Evolutionary conservation across 1,140 invertebrate genomes (phyloP), one percentile per base, ranked within the genome.

Genomic region (Apis mellifera): DNA sequence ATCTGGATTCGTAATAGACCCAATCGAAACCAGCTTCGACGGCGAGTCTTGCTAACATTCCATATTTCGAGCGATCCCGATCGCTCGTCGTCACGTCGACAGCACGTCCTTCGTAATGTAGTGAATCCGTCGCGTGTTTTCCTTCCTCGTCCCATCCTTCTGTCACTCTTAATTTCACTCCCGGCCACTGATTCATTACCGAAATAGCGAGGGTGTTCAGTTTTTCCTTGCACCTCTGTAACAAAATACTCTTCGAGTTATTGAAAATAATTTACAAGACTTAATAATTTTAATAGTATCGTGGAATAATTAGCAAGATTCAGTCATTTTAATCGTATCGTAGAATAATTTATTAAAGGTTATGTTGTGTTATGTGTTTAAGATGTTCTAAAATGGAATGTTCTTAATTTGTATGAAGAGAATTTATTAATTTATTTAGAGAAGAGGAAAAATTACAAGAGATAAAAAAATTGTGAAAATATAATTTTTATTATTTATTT

Each of bases 101-200:
- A 1, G 98, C 98, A 19, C 98, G 95, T 9, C 98, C 98, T 93
- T 99, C 98, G 94, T 99, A 99, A 94, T 99, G 99, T 71, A 99
- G 95, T 15, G 97, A 98, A 89, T 98, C 96, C 71, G 95, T 94
- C 23, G 96, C 95, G 92, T 98, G 97, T 68, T 96, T 95, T 60
- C 95, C 95, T 84, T 98, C 97, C 92, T 99, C 98, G 89, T 98
- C 98, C 98, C 98, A 99, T 42, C 97, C 98, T 92, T 99, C 98
- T 55, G 97, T 98, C 55, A 99, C 98, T 50, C 98, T 94, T 78
- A 99, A 94, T 84, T 96, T 96, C n/a, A 99, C 96, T 32, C 98
- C 98, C 0, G 98, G 98, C 98, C 98, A 99, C 92, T 98, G 97
- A 94, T 99, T 99, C 98, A 99, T 99, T 91, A 99, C 98, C 81